These are phyloP conservation scores for Vulpes ferrilata DNA, from an alignment of 2,113 vertebrate genomes.

Conservation along the genomic window DNA sequence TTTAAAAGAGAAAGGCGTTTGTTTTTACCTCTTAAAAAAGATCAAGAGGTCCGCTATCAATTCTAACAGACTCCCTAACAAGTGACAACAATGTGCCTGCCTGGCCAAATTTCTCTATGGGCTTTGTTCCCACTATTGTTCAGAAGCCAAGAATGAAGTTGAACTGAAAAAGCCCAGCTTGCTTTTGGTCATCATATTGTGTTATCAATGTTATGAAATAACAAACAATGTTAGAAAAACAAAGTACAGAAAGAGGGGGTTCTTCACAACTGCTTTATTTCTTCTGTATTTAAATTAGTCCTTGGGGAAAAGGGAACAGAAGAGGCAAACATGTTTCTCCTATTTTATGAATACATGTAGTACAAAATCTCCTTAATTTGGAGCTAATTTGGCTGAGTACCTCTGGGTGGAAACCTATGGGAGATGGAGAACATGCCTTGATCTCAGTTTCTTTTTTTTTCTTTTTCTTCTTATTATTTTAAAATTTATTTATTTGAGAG, in stretches of 20 bases:
- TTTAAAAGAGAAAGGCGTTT: not conserved
- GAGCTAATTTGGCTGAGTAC: not conserved
- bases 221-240: conserved; percentile 15
- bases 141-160: conserved; percentile 42
- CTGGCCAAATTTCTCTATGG: not conserved
- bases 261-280: not conserved
- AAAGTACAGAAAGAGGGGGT: not conserved
- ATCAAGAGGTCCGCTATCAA: not conserved
- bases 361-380: not conserved
- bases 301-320: conserved; percentile 10
- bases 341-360: not conserved
- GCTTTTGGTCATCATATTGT: not conserved
- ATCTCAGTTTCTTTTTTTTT: not conserved
- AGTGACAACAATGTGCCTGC: not conserved
- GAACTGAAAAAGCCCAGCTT: not conserved
- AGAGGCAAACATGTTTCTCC: conserved; percentile 32
- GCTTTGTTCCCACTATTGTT: conserved; percentile 61
- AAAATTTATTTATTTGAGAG: too few relatives aligned
- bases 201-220: conserved; percentile 31
- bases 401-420: not conserved
- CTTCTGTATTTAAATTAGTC: conserved; percentile 56
- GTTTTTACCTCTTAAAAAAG: conserved; percentile 54
- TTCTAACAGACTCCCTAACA: not conserved
- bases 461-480: too few relatives aligned
- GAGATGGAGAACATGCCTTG: not conserved